Conservation (phyloP, 2,888 invertebrate genomes). For the Tinea semifulvella region DNA sequence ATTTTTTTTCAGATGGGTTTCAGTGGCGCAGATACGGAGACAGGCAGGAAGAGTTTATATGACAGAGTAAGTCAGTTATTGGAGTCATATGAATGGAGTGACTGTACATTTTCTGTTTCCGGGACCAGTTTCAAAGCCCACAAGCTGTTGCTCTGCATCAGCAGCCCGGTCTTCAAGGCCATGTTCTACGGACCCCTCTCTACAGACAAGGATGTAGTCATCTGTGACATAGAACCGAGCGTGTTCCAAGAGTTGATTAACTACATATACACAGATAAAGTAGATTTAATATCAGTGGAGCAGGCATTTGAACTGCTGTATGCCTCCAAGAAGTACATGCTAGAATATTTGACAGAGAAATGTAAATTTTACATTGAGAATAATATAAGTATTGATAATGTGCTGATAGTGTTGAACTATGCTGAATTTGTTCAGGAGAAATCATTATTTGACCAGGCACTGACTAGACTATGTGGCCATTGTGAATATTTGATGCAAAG, state of each 20-base stretch:
- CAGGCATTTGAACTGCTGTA: slow-evolving; percentile 71
- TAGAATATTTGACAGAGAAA: slow-evolving; percentile 56
- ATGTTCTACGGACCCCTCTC: slow-evolving; percentile 73
- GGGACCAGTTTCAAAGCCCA: slow-evolving; percentile 65
- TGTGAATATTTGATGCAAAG: slow-evolving; percentile 60
- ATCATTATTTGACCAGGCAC: slow-evolving; percentile 54
- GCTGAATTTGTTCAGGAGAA: slow-evolving; percentile 68
- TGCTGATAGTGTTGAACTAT: slow-evolving; percentile 67
- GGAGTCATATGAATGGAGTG: slow-evolving; percentile 63
- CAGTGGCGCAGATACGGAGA: neutral
- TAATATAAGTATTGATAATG: slow-evolving; percentile 66
- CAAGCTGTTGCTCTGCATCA: slow-evolving; percentile 69
- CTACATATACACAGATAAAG: slow-evolving; percentile 70
- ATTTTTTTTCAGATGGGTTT: slow-evolving; percentile 12
- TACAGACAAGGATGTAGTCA: slow-evolving; percentile 48
- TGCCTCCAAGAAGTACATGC: slow-evolving; percentile 72
- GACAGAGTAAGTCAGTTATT: slow-evolving; percentile 54
- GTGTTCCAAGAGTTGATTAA: slow-evolving; percentile 69
- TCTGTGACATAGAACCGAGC: slow-evolving; percentile 68
- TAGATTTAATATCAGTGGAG: slow-evolving; percentile 60
- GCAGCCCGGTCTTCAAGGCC: slow-evolving; percentile 74
- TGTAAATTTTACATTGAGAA: slow-evolving; percentile 63
- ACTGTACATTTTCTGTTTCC: slow-evolving; percentile 66
- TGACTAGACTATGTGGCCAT: slow-evolving; percentile 65
- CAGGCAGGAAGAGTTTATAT: slow-evolving; percentile 14